phyloP scores from a whole-genome alignment of 2,797 vertebrate species.

The Miichthys miiuy region DNA sequence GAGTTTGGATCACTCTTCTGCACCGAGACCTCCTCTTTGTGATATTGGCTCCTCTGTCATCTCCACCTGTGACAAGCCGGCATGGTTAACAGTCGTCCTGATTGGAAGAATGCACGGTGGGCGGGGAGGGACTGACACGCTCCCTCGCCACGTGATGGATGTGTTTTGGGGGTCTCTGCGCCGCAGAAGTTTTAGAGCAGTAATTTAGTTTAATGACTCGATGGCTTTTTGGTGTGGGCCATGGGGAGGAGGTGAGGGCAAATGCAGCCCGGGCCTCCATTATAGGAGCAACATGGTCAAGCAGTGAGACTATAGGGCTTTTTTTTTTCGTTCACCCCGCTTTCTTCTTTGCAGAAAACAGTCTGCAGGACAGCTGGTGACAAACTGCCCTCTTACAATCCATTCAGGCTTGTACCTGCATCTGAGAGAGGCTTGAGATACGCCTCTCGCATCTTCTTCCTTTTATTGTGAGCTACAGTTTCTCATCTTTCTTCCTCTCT shows the following conservation, averaged over 20 bases:
- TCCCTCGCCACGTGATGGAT: conserved; percentile 66
- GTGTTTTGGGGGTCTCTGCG: conserved; percentile 49
- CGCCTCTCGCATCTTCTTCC: conserved; percentile 29
- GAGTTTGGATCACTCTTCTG: conserved; percentile 44
- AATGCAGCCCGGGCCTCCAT: conserved; percentile 51
- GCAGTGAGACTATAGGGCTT: conserved; percentile 26
- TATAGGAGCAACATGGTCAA: conserved; percentile 42
- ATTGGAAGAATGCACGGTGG: conserved; percentile 43
- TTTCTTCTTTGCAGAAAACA: conserved; percentile 49
- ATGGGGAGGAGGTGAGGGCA: conserved; percentile 35
- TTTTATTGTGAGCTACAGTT: conserved; percentile 51
- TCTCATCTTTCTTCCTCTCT: conserved; percentile 43
- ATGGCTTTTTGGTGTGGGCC: conserved; percentile 50
- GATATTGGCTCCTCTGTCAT: conserved; percentile 65
- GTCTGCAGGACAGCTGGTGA: conserved; percentile 67
- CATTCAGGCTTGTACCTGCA: conserved; percentile 60
- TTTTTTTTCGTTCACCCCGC: not conserved
- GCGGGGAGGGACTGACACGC: conserved; percentile 22
- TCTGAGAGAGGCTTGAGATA: conserved; percentile 50
- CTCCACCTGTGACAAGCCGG: conserved; percentile 54
- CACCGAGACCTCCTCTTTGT: conserved; percentile 28
- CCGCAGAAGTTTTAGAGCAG: conserved; percentile 71
- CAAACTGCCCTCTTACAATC: conserved; percentile 67
- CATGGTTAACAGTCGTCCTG: conserved; percentile 46
- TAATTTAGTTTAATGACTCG: conserved; percentile 78